Conservation (phyloP, 92 coral and sea anemone species). For the Phenganax stokvisi region DNA sequence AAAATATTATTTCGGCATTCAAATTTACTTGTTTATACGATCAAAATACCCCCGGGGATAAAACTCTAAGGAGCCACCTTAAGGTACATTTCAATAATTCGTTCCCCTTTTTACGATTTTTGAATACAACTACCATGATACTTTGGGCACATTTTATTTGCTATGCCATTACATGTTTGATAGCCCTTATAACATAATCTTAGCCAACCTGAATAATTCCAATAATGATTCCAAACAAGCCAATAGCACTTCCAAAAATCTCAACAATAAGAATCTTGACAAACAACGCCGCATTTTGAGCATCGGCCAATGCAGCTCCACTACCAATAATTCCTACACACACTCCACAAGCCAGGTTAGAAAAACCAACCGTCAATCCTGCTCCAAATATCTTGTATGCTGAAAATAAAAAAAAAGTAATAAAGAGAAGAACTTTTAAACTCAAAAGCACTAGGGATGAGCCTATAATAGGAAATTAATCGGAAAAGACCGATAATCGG, state of each 20-base stretch:
- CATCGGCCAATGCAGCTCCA: slow-evolving; percentile 98
- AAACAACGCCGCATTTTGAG: slow-evolving; percentile 88
- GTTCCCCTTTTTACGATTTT: too few relatives aligned
- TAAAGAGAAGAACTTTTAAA: not conserved
- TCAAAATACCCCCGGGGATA: too few relatives aligned
- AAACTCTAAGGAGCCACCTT: too few relatives aligned
- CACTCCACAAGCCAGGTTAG: slow-evolving; percentile 87
- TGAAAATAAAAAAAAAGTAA: slow-evolving; percentile 10
- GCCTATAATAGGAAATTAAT: too few relatives aligned
- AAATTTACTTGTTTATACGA: too few relatives aligned
- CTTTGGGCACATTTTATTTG: not conserved
- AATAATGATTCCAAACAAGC: slow-evolving; percentile 92
- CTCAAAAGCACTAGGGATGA: too few relatives aligned
- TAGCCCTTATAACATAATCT: not conserved
- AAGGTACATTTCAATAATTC: too few relatives aligned
- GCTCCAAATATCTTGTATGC: slow-evolving; percentile 91
- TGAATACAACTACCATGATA: not conserved
- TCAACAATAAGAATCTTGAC: slow-evolving; percentile 96
- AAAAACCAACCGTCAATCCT: slow-evolving; percentile 94
- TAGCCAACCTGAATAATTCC: slow-evolving; percentile 80
- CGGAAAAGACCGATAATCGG: too few relatives aligned
- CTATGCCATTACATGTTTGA: not conserved
- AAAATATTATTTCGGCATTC: too few relatives aligned
- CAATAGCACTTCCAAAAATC: slow-evolving; percentile 99
- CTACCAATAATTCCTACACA: slow-evolving; percentile 99